Evolutionary conservation across 37 sponge, comb jelly and placozoan species (phyloP), one percentile per base, ranked within the genome.

Genomic region (Ephydatia muelleri): DNA sequence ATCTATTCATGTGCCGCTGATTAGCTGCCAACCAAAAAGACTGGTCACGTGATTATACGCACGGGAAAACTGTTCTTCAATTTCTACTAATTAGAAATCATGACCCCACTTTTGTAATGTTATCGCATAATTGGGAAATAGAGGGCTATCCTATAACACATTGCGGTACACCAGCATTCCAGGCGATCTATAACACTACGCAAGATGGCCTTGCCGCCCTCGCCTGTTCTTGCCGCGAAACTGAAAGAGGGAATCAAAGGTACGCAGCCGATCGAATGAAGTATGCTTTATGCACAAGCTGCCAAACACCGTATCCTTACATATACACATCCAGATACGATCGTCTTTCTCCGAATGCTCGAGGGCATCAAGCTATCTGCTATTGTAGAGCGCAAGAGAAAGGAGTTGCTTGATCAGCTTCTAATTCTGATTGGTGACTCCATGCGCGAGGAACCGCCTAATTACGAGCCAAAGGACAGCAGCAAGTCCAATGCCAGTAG

Each of bases 261-360:
- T 57, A 57, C 1, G 57, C 47, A 57, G n/a, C n/a, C n/a, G n/a
- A n/a, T n/a, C n/a, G n/a, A n/a, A n/a, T n/a, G n/a, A n/a, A n/a
- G n/a, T n/a, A n/a, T n/a, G n/a, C n/a, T n/a, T n/a, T n/a, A n/a
- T n/a, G n/a, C n/a, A n/a, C n/a, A n/a, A n/a, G n/a, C n/a, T n/a
- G n/a, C n/a, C n/a, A n/a, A n/a, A 57, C 57, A 1, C 14, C 19
- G n/a, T n/a, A n/a, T n/a, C n/a, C n/a, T n/a, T n/a, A n/a, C n/a
- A n/a, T 68, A 11, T 68, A 68, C 29, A 33, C 33, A 21, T 68
- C 6, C 77, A 90, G 90, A 90, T 40, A 65, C 82, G 5, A 40
- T 90, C 25, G 90, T 90, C 25, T 90, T 85, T 67, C 71, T 90
- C 72, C 76, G 86, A 0, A 82, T 71, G 66, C 82, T 90, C 49